phyloP scores from a whole-genome alignment of 2,888 invertebrate species.

The Congeria kusceri region DNA sequence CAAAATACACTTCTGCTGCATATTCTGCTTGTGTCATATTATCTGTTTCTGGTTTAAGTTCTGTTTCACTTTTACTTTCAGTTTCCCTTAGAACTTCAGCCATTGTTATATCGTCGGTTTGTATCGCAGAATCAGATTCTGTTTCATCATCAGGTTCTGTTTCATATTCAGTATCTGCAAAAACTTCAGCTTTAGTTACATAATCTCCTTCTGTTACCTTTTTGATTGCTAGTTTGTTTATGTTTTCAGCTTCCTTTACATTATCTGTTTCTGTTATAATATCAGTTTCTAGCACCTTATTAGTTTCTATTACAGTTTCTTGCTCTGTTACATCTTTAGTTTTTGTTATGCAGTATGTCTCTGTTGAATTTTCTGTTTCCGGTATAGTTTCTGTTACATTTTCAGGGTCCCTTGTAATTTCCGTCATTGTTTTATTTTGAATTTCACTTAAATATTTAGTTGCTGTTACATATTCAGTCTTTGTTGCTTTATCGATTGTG shows the following conservation, averaged over 20 bases:
- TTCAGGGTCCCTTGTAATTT: not conserved
- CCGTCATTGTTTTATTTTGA: too few relatives aligned
- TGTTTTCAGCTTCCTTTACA: not conserved
- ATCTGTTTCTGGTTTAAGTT: constrained; percentile 5
- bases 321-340: not conserved
- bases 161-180: not conserved
- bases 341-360: not conserved
- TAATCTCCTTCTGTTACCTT: not conserved
- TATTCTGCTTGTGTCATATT: not conserved
- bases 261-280: not conserved
- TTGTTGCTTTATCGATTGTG: not conserved
- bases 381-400: not conserved
- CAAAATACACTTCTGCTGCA: too few relatives aligned
- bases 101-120: too few relatives aligned
- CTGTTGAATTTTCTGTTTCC: not conserved
- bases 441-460: too few relatives aligned
- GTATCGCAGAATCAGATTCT: too few relatives aligned
- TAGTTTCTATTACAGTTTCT: not conserved
- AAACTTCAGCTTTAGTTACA: not conserved
- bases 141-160: not conserved
- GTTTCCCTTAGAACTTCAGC: too few relatives aligned
- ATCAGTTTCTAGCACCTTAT: not conserved
- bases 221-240: not conserved
- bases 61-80: not conserved
- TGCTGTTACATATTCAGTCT: not conserved